phyloP scores from a whole-genome alignment of 2,797 vertebrate species.

The Enteromius paludinosus region DNA sequence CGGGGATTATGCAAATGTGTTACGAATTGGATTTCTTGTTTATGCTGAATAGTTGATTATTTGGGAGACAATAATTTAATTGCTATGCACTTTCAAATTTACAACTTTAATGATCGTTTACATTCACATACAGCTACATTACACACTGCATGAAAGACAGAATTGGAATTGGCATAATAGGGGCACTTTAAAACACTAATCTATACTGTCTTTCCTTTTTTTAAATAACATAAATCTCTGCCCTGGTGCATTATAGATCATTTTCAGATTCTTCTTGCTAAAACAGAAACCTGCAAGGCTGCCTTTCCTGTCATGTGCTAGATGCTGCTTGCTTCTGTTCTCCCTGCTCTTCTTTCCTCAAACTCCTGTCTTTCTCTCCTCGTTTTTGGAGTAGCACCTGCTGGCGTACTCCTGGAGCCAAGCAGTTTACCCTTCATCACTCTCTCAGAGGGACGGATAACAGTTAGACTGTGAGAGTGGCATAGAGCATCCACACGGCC shows the following conservation, averaged over 20 bases:
- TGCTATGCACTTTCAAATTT: too few relatives aligned
- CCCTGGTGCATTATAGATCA: neutral
- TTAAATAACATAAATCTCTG: neutral
- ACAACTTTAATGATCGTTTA: too few relatives aligned
- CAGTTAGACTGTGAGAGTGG: neutral
- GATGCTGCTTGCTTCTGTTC: neutral
- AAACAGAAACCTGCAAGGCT: conserved; percentile 2
- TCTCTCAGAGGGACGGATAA: neutral
- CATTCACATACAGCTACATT: too few relatives aligned
- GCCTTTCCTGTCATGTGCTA: neutral
- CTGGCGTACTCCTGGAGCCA: conserved; percentile 8
- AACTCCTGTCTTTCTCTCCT: neutral
- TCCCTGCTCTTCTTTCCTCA: neutral
- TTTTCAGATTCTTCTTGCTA: neutral
- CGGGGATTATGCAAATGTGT: too few relatives aligned
- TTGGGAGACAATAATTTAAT: too few relatives aligned
- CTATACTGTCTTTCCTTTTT: neutral
- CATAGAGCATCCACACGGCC: neutral
- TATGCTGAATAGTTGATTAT: too few relatives aligned
- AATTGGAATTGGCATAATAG: too few relatives aligned
- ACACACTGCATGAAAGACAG: too few relatives aligned
- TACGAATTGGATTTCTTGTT: too few relatives aligned
- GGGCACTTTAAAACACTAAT: neutral
- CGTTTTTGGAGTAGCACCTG: neutral
- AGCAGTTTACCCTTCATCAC: conserved; percentile 23